These are phyloP conservation scores for Heliangelus exortis DNA, from an alignment of 2,797 vertebrate genomes.

Conservation along the genomic window DNA sequence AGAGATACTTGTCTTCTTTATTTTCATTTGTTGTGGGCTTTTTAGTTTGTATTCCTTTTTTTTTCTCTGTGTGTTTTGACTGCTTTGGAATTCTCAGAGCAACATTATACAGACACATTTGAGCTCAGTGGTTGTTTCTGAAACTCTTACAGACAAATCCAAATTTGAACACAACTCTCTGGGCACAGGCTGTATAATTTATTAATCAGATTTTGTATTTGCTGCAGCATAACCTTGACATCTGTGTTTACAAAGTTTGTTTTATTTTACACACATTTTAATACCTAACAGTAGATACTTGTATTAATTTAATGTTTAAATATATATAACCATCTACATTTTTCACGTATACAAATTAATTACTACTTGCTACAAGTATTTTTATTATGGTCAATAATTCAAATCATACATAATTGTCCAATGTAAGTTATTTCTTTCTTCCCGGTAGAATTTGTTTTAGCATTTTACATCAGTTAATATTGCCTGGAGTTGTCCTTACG, in stretches of 20 bases:
- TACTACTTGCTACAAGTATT: neutral
- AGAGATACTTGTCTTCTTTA: neutral
- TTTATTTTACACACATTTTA: neutral
- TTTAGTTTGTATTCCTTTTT: neutral
- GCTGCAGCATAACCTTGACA: slow-evolving; percentile 2
- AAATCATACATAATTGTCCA: neutral
- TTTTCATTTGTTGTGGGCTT: fast-evolving
- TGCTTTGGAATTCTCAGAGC: neutral
- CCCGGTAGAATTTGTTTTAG: neutral
- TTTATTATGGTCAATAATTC: neutral
- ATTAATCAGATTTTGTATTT: slow-evolving; percentile 28
- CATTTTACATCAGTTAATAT: neutral
- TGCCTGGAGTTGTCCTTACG: neutral
- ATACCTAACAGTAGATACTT: neutral
- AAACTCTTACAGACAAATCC: neutral
- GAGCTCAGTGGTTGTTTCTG: neutral
- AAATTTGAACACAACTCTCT: neutral
- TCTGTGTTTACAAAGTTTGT: neutral
- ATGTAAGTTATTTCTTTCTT: fast-evolving
- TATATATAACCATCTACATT: fast-evolving
- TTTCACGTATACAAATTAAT: neutral
- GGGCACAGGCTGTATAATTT: neutral
- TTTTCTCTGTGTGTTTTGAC: neutral
- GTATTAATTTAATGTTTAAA: neutral
- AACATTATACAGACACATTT: neutral